Percentiles rank a stretch among this genome's conserved stretches.
Conservation (phyloP, 2,888 invertebrate species). For the Bruchidius siliquastri region DNA sequence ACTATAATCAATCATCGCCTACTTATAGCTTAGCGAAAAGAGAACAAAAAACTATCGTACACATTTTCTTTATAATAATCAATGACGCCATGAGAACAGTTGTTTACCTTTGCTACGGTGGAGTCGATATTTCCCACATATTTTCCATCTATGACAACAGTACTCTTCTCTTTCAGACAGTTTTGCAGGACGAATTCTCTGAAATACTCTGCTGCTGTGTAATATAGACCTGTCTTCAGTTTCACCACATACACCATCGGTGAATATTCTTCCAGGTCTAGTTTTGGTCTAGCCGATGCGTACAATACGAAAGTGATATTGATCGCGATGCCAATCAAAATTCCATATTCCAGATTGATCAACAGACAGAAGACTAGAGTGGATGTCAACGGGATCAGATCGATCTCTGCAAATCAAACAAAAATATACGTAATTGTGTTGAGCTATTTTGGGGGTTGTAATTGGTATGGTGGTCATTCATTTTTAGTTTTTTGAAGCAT, state of each 20-base stretch:
- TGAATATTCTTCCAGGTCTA: slow-evolving; percentile 37
- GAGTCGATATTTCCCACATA: slow-evolving; percentile 57
- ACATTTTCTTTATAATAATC: no score
- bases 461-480: no score
- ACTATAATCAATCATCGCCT: no score
- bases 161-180: slow-evolving; percentile 27
- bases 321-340: slow-evolving; percentile 54
- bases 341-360: slow-evolving; percentile 62
- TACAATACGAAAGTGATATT: slow-evolving; percentile 53
- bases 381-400: slow-evolving; percentile 54
- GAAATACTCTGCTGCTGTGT: slow-evolving; percentile 78
- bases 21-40: no score
- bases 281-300: slow-evolving; percentile 50
- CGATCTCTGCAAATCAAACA: slow-evolving; percentile 49
- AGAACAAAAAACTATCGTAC: no score
- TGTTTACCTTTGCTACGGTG: slow-evolving; percentile 58
- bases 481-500: no score
- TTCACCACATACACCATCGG: slow-evolving; percentile 55
- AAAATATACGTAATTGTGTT: no score
- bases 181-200: slow-evolving; percentile 47
- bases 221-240: slow-evolving; percentile 68
- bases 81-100: no score
- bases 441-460: no score
- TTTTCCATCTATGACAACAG: slow-evolving; percentile 50
- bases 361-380: slow-evolving; percentile 58